Base-by-base conservation (phyloP, 2,888 invertebrate species). In the Drosophila ustulata region DNA sequence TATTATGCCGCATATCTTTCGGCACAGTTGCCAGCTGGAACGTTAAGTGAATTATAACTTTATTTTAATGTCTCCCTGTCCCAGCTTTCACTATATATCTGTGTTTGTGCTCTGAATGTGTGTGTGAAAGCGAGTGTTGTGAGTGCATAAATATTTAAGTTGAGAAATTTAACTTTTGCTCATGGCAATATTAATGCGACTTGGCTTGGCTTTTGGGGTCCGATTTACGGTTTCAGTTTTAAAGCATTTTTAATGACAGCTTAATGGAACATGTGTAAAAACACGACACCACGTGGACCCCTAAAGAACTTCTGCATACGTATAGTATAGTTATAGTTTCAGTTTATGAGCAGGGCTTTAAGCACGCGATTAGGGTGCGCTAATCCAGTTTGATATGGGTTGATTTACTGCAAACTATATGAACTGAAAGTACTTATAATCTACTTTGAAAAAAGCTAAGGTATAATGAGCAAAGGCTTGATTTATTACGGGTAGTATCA, bases 21-120 rank as follows among this genome's bases (percentile, higher is more conserved):
- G 11, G 25, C 45, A 46, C 64, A 64, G 50, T 37, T 56, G 58
- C 37, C 66, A 62, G 63, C 53, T 59, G 61, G 55, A 47, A 59
- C 51, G 50, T 78, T 71, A 66, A 66, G 61, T 75, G 65, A 80
- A 71, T 78, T 65, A 75, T 64, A 59, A 75, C 58, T 67, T 70
- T 46, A 81, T 79, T 75, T 69, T 62, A 75, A 69, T 75, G 47
- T 28, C 58, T 13, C 47, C 13, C 30, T 34, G 25, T n/a, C 32
- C 47, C 46, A 30, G 25, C 49, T 8, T 26, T 32, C 39, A 30
- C 37, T 37, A 11, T 37, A 37, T 11, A n/a, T n/a, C 41, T 45
- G 26, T 61, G 47, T 49, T 8, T 47, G 47, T 47, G 13, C n/a
- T 28, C 9, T 8, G 55, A 32, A 8, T 8, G 39, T 47, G 26